These are phyloP conservation scores for Orchesella cincta DNA, from an alignment of 1,140 invertebrate genomes.

Conservation along the genomic window DNA sequence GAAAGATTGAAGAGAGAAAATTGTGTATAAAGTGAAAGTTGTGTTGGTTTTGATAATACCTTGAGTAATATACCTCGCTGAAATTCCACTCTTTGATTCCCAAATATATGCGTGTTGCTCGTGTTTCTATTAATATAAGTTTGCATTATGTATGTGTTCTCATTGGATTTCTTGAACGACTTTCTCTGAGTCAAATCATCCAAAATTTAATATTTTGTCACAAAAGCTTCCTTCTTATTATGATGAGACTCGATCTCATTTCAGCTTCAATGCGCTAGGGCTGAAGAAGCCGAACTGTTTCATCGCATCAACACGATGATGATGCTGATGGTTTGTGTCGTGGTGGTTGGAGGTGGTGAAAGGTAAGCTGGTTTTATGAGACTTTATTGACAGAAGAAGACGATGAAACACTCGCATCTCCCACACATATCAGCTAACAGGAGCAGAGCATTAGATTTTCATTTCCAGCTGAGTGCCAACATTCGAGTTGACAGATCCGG, in stretches of 20 bases:
- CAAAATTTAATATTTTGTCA: neutral
- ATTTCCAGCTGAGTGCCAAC: neutral
- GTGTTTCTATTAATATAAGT: no score
- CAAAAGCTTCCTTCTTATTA: neutral
- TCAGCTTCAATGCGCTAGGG: neutral
- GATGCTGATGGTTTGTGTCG: neutral
- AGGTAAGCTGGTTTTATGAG: conserved; percentile 25
- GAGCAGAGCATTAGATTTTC: conserved; percentile 8
- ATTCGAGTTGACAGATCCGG: neutral
- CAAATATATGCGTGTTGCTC: no score
- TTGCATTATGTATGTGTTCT: neutral
- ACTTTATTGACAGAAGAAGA: neutral
- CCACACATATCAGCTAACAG: neutral
- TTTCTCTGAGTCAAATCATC: conserved; percentile 8
- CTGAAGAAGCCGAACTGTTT: neutral
- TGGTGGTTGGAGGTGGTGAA: neutral
- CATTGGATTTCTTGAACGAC: conserved; percentile 1
- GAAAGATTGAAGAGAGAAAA: no score
- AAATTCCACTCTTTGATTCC: no score
- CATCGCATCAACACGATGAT: neutral
- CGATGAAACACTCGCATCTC: neutral
- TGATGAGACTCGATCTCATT: conserved; percentile 1
- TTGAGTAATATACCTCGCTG: no score
- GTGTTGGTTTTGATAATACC: no score
- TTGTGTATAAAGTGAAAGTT: no score